A percentile compares a stretch with the other conserved stretches of the same genome.
These are phyloP conservation scores for Zaprionus lachaisei DNA, from an alignment of 1,140 invertebrate species.

Conservation along the genomic window DNA sequence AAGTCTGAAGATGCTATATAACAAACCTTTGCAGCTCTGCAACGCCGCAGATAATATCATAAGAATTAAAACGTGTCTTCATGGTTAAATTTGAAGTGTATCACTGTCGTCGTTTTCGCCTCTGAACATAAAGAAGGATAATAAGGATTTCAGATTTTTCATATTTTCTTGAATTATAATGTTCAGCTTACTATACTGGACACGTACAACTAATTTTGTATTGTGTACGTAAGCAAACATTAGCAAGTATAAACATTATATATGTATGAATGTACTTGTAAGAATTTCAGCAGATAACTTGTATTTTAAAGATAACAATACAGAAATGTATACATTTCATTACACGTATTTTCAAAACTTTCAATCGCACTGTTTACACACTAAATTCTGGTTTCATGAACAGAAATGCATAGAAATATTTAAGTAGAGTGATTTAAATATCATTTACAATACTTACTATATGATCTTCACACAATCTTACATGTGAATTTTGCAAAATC, in stretches of 20 bases:
- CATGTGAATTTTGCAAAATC: neutral
- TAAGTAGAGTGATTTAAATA: neutral
- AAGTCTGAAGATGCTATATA: neutral
- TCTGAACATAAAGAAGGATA: slow-evolving; percentile 27
- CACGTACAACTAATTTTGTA: neutral
- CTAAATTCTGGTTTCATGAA: neutral
- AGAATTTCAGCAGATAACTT: neutral
- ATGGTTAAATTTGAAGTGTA: slow-evolving; percentile 86
- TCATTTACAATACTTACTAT: neutral
- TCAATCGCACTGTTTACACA: neutral
- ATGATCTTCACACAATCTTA: neutral
- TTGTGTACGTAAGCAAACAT: neutral
- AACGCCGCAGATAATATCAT: slow-evolving; percentile 94
- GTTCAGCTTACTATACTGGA: neutral
- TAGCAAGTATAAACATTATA: neutral
- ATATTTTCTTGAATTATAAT: neutral
- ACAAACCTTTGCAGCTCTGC: slow-evolving; percentile 92
- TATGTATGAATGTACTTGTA: neutral
- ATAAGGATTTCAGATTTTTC: neutral
- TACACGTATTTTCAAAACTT: neutral
- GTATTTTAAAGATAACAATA: neutral
- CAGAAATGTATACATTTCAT: neutral
- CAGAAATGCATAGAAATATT: neutral
- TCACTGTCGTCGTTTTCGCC: slow-evolving; percentile 22
- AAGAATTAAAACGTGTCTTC: slow-evolving; percentile 96